A percentile compares a stretch with the other conserved stretches of the same genome.
Conservation (phyloP, 2,113 vertebrate species). For the Mirounga angustirostris region DNA sequence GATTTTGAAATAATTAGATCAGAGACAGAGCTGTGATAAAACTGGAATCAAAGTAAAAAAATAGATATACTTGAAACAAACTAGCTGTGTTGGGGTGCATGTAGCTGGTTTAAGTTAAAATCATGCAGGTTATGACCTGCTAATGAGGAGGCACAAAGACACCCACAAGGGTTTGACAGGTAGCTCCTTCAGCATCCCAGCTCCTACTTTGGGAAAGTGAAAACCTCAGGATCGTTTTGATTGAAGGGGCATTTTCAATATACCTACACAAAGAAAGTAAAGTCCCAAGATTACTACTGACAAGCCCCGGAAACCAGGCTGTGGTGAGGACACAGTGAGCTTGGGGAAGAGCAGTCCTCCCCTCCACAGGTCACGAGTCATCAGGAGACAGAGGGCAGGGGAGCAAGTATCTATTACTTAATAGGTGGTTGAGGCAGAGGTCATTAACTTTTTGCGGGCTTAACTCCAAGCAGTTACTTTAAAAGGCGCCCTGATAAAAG, state of each 20-base stretch:
- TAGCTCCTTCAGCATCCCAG: not conserved
- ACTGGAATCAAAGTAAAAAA: not conserved
- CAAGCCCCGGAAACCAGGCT: not conserved
- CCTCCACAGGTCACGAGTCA: not conserved
- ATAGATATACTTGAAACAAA: not conserved
- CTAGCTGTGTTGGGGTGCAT: not conserved
- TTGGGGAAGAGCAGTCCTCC: not conserved
- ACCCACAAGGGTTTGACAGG: not conserved
- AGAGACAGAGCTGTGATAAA: slow-evolving; percentile 21
- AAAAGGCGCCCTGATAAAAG: not conserved
- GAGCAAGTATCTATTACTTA: not conserved
- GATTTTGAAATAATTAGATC: slow-evolving; percentile 53
- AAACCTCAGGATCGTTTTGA: not conserved
- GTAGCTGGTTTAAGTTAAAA: not conserved
- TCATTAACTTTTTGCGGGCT: not conserved
- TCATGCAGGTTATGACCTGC: not conserved
- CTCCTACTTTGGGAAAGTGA: not conserved
- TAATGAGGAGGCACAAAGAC: not conserved
- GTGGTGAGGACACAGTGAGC: not conserved
- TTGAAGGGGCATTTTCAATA: not conserved
- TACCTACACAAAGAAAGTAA: not conserved
- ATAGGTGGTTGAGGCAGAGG: not conserved
- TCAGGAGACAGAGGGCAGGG: not conserved
- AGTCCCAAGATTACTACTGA: not conserved
- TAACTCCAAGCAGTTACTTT: not conserved